These are phyloP conservation scores for Helicoverpa zea DNA, from an alignment of 1,140 invertebrate species.

Conservation along the genomic window DNA sequence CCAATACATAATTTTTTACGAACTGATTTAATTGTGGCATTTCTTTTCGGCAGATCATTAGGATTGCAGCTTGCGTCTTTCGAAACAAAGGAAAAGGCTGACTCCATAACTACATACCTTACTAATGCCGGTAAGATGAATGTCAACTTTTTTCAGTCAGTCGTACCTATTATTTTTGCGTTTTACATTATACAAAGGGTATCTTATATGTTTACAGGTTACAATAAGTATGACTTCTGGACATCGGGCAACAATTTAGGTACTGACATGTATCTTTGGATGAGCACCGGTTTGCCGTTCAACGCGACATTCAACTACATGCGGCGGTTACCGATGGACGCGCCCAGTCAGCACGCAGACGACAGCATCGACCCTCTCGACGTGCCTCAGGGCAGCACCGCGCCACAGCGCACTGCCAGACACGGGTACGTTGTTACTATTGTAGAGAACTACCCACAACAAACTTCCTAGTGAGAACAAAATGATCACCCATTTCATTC, in stretches of 20 bases:
- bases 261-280: conserved; percentile 95
- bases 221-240: conserved; percentile 95
- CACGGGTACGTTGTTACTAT: conserved; percentile 89
- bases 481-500: too few relatives aligned
- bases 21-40: background rate
- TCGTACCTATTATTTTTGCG: background rate
- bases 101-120: conserved; percentile 93
- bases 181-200: background rate
- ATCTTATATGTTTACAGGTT: conserved; percentile 85
- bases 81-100: conserved; percentile 94
- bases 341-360: conserved; percentile 76
- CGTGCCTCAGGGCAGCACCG: conserved; percentile 89
- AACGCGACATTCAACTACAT: conserved; percentile 95
- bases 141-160: too few relatives aligned
- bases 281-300: conserved; percentile 95
- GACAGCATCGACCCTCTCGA: conserved; percentile 87
- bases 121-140: conserved; percentile 89
- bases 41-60: conserved; percentile 88
- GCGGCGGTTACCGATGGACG: conserved; percentile 86
- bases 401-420: conserved; percentile 91
- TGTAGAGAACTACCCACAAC: background rate
- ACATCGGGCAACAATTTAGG: conserved; percentile 95
- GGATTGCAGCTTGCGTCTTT: conserved; percentile 94
- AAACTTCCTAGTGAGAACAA: too few relatives aligned
- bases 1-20: background rate